These are phyloP conservation scores for Prionace glauca DNA, from an alignment of 2,797 vertebrate genomes.

Conservation along the genomic window DNA sequence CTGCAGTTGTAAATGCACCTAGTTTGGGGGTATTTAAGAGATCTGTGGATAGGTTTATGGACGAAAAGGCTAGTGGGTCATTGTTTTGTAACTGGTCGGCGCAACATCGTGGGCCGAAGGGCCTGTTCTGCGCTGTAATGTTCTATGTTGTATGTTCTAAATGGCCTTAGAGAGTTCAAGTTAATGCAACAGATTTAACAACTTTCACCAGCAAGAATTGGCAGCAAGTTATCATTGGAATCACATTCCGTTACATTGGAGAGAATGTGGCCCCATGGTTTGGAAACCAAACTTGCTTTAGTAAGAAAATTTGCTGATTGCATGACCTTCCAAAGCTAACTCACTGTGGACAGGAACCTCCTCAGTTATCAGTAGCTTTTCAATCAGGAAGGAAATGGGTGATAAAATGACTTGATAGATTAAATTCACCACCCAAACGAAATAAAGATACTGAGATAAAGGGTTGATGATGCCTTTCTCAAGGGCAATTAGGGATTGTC, in stretches of 20 bases:
- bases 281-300: not conserved
- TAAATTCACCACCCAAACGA: not conserved
- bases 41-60: too few relatives aligned
- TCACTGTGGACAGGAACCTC: not conserved
- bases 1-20: too few relatives aligned
- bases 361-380: not conserved
- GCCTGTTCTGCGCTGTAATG: too few relatives aligned
- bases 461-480: not conserved
- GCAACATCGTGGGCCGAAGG: too few relatives aligned
- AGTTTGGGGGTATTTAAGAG: too few relatives aligned
- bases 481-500: not conserved
- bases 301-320: not conserved
- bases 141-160: too few relatives aligned
- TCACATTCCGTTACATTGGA: not conserved
- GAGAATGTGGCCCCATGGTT: not conserved
- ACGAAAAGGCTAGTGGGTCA: too few relatives aligned
- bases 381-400: not conserved
- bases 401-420: not conserved
- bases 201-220: not conserved
- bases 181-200: not conserved
- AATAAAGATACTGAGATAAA: not conserved
- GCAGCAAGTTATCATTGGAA: not conserved
- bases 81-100: too few relatives aligned
- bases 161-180: not conserved
- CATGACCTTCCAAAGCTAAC: not conserved